Base-by-base conservation (phyloP, 1,140 invertebrate species). In the Zaprionus inermis region DNA sequence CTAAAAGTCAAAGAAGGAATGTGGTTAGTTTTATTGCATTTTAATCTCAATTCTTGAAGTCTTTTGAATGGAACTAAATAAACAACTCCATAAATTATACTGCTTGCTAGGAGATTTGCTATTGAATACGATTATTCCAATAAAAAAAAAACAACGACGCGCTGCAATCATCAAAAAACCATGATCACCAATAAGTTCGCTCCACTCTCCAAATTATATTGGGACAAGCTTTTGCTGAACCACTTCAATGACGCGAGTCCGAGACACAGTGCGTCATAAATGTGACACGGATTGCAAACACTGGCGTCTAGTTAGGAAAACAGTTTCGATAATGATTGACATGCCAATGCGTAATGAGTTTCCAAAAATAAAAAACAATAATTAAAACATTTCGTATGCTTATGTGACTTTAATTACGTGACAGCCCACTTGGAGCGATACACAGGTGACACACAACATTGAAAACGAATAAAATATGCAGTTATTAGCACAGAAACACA, bases 371-470 rank as follows among this genome's bases (percentile, higher is more conserved):
- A 75, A 57, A 38, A 44, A 57, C 52, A 56, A 69, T 65, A 76
- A 61, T 66, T 76, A 79, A 49, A 71, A 76, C 63, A 60, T 65
- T 77, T 72, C 72, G 67, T 81, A 72, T 74, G 69, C 75, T 88
- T 76, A 74, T 73, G 79, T 67, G 80, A 78, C 63, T 89, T 88
- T 80, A 88, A 88, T 88, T 84, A 88, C 84, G 84, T 89, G 84
- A 88, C 84, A 73, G 77, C 74, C 55, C 59, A 78, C 52, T 75
- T 81, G 75, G 60, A 64, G 51, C 34, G 51, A 24, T 24, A 24
- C 22, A 24, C 22, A 20, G 61, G 51, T 60, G 36, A 54, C 60
- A 71, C 46, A 81, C 46, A 81, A 76, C 81, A 83, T 88, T 88
- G 79, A 79, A 88, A 88, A 77, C 64, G 72, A 78, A 89, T 80